Percentiles rank a stretch among this genome's conserved stretches.
Evolutionary conservation across 2,888 invertebrate genomes (phyloP).

Genomic region (Cantharis nigra): DNA sequence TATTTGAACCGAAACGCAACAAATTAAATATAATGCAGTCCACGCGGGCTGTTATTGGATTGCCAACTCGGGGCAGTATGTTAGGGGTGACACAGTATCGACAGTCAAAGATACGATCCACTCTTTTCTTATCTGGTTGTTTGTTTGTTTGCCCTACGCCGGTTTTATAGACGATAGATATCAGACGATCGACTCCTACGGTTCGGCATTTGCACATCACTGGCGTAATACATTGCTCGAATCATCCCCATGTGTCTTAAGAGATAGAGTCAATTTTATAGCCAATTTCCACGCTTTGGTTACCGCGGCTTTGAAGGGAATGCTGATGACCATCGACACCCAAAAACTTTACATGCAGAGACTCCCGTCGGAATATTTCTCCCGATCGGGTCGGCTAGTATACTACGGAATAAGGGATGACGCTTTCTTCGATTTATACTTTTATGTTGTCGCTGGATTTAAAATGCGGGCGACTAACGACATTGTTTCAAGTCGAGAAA

Average conservation of each 20-base stretch:
- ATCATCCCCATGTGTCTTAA: slow-evolving; percentile 28
- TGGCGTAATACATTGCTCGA: slow-evolving; percentile 16
- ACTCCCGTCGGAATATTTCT: slow-evolving; percentile 38
- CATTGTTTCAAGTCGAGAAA: slow-evolving; percentile 41
- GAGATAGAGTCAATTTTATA: slow-evolving; percentile 27
- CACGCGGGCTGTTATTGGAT: slow-evolving; percentile 30
- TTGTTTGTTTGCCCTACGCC: slow-evolving; percentile 39
- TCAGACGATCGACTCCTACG: slow-evolving; percentile 33
- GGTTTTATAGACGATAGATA: slow-evolving; percentile 37
- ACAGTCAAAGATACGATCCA: slow-evolving; percentile 38
- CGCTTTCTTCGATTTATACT: slow-evolving; percentile 36
- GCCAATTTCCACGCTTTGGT: slow-evolving; percentile 33
- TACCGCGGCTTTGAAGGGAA: slow-evolving; percentile 23
- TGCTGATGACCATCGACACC: slow-evolving; percentile 30
- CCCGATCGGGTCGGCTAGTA: slow-evolving; percentile 39
- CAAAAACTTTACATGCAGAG: slow-evolving; percentile 16
- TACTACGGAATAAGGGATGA: slow-evolving; percentile 8
- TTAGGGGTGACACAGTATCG: slow-evolving; percentile 38
- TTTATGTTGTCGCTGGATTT: slow-evolving; percentile 41
- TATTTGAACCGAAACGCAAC: slow-evolving; percentile 47
- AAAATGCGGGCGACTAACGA: slow-evolving; percentile 50
- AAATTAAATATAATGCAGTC: slow-evolving; percentile 50
- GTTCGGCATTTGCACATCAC: slow-evolving; percentile 32
- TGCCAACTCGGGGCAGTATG: slow-evolving; percentile 33
- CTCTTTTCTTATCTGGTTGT: slow-evolving; percentile 37